Evolutionary conservation across 2,113 vertebrate genomes (phyloP).

Genomic region (Lasiurus cinereus): DNA sequence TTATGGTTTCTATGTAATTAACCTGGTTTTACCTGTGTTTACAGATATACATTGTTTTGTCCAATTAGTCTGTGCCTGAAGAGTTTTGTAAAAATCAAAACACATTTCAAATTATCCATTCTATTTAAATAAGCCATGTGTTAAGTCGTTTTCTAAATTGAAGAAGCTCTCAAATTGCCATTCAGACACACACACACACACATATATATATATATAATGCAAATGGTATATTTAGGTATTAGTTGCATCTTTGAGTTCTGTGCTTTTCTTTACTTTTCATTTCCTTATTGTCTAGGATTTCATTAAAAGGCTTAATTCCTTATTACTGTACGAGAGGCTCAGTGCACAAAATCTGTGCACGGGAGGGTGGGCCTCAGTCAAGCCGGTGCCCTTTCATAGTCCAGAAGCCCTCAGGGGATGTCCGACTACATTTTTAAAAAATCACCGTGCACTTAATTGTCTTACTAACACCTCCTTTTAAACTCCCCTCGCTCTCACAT

Average conservation of each 20-base stretch:
- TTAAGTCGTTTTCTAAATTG: constrained; percentile 50
- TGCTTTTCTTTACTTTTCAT: constrained; percentile 51
- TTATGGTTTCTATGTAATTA: constrained; percentile 34
- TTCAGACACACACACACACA: neutral
- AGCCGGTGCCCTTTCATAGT: too few species aligned
- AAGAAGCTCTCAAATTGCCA: neutral
- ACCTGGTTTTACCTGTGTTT: constrained; percentile 43
- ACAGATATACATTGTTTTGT: neutral
- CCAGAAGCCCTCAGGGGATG: too few species aligned
- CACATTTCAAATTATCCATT: neutral
- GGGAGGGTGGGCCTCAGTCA: too few species aligned
- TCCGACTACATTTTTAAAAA: too few species aligned
- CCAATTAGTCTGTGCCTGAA: neutral
- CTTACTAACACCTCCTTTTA: too few species aligned
- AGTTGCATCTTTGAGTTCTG: constrained; percentile 31
- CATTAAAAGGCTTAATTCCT: constrained; percentile 50
- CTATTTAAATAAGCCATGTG: constrained; percentile 53
- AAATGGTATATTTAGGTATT: neutral
- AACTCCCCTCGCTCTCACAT: too few species aligned
- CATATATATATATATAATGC: neutral
- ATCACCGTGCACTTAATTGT: too few species aligned
- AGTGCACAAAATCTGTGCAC: too few species aligned
- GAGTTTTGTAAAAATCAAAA: constrained; percentile 50
- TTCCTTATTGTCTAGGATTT: constrained; percentile 31
- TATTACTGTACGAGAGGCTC: neutral